These are phyloP conservation scores for Myotis davidii DNA, from an alignment of 2,113 vertebrate species.

Conservation along the genomic window DNA sequence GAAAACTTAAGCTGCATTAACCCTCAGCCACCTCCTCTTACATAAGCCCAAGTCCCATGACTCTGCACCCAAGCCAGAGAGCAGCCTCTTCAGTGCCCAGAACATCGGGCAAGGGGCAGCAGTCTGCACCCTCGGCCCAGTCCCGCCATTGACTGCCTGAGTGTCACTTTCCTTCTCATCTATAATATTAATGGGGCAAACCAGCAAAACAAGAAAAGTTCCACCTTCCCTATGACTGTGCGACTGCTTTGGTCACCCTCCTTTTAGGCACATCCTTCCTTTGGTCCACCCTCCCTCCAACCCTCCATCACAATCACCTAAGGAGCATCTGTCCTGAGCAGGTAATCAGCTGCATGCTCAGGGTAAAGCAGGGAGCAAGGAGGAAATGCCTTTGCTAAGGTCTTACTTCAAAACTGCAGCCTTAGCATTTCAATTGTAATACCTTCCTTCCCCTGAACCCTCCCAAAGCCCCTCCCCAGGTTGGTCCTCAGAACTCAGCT, in stretches of 20 bases:
- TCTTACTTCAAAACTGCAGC: neutral
- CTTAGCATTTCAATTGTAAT: neutral
- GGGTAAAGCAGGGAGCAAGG: neutral
- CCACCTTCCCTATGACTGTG: neutral
- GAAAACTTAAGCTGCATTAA: neutral
- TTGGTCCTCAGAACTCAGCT: neutral
- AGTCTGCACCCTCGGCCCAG: too few species aligned
- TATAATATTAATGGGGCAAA: neutral
- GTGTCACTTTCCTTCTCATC: neutral
- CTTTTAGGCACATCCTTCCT: neutral
- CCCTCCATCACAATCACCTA: neutral
- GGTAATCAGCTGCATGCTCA: accelerated
- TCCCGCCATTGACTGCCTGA: neutral
- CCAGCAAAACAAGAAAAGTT: neutral
- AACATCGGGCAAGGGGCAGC: neutral
- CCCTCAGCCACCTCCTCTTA: neutral
- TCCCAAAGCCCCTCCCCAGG: neutral
- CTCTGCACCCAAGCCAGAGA: neutral
- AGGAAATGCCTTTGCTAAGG: neutral
- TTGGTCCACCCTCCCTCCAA: neutral
- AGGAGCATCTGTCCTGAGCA: too few species aligned
- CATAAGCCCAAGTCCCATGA: neutral
- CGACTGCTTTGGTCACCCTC: neutral
- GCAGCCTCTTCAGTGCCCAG: neutral
- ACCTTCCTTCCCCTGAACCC: neutral